Evolutionary conservation across 1,140 invertebrate species (phyloP).

Genomic region (Trachymyrmex septentrionalis): DNA sequence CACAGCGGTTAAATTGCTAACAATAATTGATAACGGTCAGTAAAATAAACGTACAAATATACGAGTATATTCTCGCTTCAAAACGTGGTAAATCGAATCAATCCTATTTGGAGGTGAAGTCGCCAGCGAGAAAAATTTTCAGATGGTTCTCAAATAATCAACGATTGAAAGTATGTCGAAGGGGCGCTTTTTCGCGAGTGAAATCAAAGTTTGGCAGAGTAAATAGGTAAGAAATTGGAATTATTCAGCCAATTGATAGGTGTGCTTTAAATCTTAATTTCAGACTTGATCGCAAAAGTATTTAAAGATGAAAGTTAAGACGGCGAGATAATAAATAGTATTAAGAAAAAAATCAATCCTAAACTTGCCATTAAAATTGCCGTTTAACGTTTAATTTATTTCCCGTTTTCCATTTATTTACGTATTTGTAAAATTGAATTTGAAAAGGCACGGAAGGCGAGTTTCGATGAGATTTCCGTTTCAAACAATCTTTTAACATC

Average conservation of each 20-base stretch:
- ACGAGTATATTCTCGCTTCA: not conserved
- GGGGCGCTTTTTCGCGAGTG: not conserved
- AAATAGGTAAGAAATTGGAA: constrained; percentile 19
- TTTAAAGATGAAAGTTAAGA: constrained; percentile 8
- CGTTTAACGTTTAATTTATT: constrained; percentile 13
- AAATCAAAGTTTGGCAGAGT: not conserved
- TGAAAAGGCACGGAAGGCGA: not conserved
- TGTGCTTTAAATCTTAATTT: constrained; percentile 9
- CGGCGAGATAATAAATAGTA: not conserved
- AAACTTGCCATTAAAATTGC: not conserved
- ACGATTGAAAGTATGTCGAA: not conserved
- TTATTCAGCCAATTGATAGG: constrained; percentile 10
- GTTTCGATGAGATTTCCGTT: not conserved
- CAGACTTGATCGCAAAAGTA: not conserved
- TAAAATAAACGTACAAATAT: constrained; percentile 24
- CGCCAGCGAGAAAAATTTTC: not conserved
- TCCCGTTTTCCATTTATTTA: not conserved
- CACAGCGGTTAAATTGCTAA: constrained; percentile 3
- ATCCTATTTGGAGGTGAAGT: not conserved
- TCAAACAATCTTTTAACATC: not conserved
- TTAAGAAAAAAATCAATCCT: not conserved
- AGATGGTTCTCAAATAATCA: not conserved
- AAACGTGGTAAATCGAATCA: not conserved
- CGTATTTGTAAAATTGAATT: not conserved
- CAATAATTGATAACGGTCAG: constrained; percentile 2